Conservation (phyloP, 2,888 invertebrate genomes). For the Melieria crassipennis region DNA sequence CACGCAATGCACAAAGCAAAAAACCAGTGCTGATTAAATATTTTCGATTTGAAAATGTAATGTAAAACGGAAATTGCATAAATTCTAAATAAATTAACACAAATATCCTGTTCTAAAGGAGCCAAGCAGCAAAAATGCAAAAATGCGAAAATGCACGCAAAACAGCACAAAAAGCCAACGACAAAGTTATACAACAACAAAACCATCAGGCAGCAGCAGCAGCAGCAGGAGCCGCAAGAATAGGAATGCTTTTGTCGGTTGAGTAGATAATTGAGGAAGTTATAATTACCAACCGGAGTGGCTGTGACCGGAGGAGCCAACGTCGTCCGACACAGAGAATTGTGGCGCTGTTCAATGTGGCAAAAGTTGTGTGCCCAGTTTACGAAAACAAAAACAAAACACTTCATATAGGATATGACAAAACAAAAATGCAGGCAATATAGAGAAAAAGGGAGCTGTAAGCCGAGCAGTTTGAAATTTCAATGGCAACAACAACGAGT, state of each 20-base stretch:
- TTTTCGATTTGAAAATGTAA: slow-evolving; percentile 15
- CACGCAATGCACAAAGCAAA: background rate
- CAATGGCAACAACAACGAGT: too few species aligned
- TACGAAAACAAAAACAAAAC: too few species aligned
- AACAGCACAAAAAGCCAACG: slow-evolving; percentile 56
- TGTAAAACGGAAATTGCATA: slow-evolving; percentile 16
- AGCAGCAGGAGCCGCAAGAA: background rate
- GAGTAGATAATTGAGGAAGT: slow-evolving; percentile 64
- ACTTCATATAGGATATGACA: too few species aligned
- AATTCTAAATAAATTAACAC: slow-evolving; percentile 5
- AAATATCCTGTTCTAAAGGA: slow-evolving; percentile 24
- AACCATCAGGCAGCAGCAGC: background rate
- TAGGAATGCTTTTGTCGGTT: background rate
- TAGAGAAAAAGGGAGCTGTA: too few species aligned
- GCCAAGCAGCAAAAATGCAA: background rate
- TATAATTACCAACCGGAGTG: slow-evolving; percentile 52
- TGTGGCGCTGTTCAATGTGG: too few species aligned
- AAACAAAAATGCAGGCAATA: too few species aligned
- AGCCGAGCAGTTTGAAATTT: too few species aligned
- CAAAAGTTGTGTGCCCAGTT: too few species aligned
- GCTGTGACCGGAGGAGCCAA: slow-evolving; percentile 8
- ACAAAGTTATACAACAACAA: slow-evolving; percentile 44
- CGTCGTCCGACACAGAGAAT: slow-evolving; percentile 8
- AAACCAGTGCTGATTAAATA: background rate
- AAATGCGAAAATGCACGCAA: slow-evolving; percentile 31